A percentile compares a stretch with the other conserved stretches of the same genome.
Conservation (phyloP, 2,888 invertebrate species). For the Lithosia quadra region DNA sequence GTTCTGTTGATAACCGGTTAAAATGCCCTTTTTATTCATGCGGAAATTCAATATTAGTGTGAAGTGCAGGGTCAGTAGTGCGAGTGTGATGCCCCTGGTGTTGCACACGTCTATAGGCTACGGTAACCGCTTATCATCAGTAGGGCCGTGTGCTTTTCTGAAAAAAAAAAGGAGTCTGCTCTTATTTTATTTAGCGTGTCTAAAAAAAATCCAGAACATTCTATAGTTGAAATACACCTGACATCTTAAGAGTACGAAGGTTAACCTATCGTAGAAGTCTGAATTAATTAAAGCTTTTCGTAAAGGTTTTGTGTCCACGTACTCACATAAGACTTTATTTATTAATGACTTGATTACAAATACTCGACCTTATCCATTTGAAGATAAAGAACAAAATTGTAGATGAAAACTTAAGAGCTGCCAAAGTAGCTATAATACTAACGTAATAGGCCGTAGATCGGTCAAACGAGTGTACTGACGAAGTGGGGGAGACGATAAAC, state of each 20-base stretch:
- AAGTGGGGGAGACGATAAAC: constrained; percentile 35
- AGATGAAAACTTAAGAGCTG: constrained; percentile 19
- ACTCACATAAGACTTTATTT: neutral
- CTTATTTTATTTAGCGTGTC: neutral
- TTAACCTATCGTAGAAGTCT: neutral
- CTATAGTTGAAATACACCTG: neutral
- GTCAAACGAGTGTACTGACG: constrained; percentile 48
- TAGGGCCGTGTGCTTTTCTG: too few relatives aligned
- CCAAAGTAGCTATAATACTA: constrained; percentile 33
- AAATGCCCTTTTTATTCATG: too few relatives aligned
- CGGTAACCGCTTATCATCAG: too few relatives aligned
- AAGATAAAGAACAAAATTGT: constrained; percentile 20
- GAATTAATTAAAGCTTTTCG: neutral
- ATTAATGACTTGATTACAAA: neutral
- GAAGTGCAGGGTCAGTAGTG: too few relatives aligned
- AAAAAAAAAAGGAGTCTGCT: too few relatives aligned
- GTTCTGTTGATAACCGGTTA: too few relatives aligned
- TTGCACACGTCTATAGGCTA: too few relatives aligned
- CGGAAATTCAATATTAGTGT: too few relatives aligned
- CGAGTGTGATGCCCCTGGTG: too few relatives aligned
- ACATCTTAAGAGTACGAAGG: neutral
- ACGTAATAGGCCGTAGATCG: constrained; percentile 45
- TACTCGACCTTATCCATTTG: neutral
- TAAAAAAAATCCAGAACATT: neutral
- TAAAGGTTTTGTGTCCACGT: neutral